Evolutionary conservation across 2,797 vertebrate species (phyloP).

Genomic region (Dermochelys coriacea): DNA sequence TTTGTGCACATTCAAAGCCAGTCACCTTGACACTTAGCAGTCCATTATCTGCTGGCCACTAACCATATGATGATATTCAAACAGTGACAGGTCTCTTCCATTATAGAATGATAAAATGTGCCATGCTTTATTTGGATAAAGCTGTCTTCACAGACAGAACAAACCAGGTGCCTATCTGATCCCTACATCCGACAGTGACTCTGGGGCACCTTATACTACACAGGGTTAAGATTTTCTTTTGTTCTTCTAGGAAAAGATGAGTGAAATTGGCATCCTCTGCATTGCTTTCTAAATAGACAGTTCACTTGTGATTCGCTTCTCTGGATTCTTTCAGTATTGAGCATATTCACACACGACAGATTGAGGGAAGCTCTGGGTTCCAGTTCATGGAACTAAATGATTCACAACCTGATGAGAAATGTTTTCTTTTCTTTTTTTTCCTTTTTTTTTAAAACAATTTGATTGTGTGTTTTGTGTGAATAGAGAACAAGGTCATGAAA

Average conservation of each 20-base stretch:
- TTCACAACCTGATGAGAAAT: conserved; percentile 42
- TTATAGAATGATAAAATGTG: conserved; percentile 82
- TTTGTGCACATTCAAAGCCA: conserved; percentile 86
- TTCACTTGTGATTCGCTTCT: not conserved
- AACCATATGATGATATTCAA: conserved; percentile 83
- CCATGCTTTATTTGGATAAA: conserved; percentile 81
- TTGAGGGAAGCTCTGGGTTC: conserved; percentile 18
- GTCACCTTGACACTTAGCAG: conserved; percentile 87
- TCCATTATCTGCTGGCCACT: conserved; percentile 85
- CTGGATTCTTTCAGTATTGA: conserved; percentile 39
- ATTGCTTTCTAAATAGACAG: conserved; percentile 26
- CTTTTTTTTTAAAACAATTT: not conserved
- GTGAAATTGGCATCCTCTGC: conserved; percentile 26
- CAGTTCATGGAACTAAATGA: conserved; percentile 30
- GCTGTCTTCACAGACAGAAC: conserved; percentile 75
- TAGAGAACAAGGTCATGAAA: conserved; percentile 40
- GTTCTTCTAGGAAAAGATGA: conserved; percentile 27
- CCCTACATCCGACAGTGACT: conserved; percentile 30
- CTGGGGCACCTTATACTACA: conserved; percentile 67
- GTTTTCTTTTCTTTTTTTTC: conserved; percentile 1
- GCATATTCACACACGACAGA: conserved; percentile 2
- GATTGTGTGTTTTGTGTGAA: conserved; percentile 25
- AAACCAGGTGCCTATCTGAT: conserved; percentile 76
- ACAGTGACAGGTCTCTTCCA: conserved; percentile 82
- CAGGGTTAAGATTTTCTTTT: conserved; percentile 42